phyloP scores from a whole-genome alignment of 2,797 vertebrate genomes.

The Falco novaeseelandiae region DNA sequence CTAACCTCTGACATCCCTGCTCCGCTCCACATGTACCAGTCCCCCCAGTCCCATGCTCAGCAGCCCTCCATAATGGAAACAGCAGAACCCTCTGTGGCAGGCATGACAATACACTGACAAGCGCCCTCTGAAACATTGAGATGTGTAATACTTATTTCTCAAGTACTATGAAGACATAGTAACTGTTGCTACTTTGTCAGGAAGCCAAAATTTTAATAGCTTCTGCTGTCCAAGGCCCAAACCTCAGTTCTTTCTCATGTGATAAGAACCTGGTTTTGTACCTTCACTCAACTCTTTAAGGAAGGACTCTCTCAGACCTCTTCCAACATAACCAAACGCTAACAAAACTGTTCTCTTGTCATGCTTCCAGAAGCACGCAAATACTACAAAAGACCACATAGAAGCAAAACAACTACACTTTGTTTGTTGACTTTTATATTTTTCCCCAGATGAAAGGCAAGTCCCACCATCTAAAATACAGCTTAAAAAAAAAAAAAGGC shows the following conservation, averaged over 20 bases:
- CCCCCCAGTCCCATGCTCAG: accelerated
- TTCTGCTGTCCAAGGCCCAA: neutral
- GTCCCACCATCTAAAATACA: neutral
- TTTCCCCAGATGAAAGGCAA: neutral
- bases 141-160: neutral
- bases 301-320: neutral
- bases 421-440: neutral
- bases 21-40: neutral
- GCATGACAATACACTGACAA: neutral
- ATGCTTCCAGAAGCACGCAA: neutral
- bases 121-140: neutral
- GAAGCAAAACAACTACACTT: neutral
- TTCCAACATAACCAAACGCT: neutral
- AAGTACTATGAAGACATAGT: neutral
- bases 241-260: neutral
- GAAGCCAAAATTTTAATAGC: constrained; percentile 24
- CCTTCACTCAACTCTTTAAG: neutral
- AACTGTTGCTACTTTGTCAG: neutral
- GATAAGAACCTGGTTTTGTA: neutral
- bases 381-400: neutral
- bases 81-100: neutral
- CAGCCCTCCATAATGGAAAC: neutral
- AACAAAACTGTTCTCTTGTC: neutral
- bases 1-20: neutral
- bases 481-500: neutral